Percentiles rank a stretch among this genome's conserved stretches.
Evolutionary conservation across 37 sponge, comb jelly and placozoan genomes (phyloP).

Genomic region (Aplysina aerophoba): DNA sequence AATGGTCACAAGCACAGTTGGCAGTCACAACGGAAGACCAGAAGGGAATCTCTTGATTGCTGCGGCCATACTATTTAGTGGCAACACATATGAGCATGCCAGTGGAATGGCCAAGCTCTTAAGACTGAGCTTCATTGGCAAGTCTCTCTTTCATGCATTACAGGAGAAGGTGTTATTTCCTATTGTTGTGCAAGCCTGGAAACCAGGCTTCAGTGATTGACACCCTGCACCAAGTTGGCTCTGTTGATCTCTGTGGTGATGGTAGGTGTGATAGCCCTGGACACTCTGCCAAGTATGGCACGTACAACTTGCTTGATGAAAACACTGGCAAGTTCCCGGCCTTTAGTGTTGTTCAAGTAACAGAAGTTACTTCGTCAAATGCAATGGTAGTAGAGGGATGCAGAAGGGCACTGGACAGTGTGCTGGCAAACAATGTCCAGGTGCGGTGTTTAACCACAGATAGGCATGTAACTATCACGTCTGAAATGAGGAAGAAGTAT

Average conservation of each 20-base stretch:
- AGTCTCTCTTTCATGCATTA: background rate
- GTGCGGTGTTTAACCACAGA: too few species aligned
- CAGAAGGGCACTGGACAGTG: too few species aligned
- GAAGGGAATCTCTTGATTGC: background rate
- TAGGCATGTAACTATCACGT: too few species aligned
- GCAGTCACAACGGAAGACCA: background rate
- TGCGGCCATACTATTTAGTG: background rate
- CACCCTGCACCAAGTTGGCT: too few species aligned
- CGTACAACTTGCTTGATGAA: slow-evolving; percentile 39
- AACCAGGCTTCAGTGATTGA: too few species aligned
- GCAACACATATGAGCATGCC: background rate
- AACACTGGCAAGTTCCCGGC: slow-evolving; percentile 28
- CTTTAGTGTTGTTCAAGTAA: slow-evolving; percentile 45
- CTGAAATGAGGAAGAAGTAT: too few species aligned
- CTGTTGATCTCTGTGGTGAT: slow-evolving; percentile 54
- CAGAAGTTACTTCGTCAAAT: slow-evolving; percentile 33
- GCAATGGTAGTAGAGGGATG: slow-evolving; percentile 46
- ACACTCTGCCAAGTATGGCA: background rate
- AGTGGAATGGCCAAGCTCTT: background rate
- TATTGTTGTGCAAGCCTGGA: too few species aligned
- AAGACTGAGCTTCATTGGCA: slow-evolving; percentile 4
- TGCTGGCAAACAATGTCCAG: too few species aligned
- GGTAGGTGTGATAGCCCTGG: slow-evolving; percentile 61
- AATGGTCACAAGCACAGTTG: background rate
- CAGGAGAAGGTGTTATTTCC: background rate